Conservation (phyloP, 2,797 vertebrate genomes). For the Hapalemur alaotrensis region DNA sequence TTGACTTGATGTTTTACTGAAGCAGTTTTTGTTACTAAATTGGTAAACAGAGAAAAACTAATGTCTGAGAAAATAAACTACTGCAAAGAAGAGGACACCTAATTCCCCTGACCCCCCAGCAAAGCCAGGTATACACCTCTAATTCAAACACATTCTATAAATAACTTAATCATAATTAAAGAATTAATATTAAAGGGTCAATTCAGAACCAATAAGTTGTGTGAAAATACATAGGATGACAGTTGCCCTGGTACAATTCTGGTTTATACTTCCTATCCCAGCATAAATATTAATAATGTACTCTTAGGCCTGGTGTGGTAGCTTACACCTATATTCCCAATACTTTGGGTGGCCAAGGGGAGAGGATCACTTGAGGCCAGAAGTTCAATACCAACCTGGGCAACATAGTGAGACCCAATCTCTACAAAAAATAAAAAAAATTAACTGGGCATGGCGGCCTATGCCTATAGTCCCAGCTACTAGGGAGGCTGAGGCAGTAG, state of each 20-base stretch:
- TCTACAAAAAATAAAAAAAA: background rate
- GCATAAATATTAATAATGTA: background rate
- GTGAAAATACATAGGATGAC: background rate
- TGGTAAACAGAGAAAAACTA: background rate
- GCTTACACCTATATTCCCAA: background rate
- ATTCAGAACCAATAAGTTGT: background rate
- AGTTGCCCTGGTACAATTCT: background rate
- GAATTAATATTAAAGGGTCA: background rate
- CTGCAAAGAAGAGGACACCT: background rate
- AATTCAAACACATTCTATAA: background rate
- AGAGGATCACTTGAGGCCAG: background rate
- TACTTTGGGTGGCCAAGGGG: background rate
- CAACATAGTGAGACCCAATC: background rate
- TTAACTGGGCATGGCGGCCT: background rate
- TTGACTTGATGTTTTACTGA: background rate
- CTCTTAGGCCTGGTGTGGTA: background rate
- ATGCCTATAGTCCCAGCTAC: background rate
- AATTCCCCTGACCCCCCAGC: background rate
- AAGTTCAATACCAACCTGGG: background rate
- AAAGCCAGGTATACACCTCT: background rate
- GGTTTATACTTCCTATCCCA: background rate
- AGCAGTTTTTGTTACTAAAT: background rate
- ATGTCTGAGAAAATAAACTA: constrained; percentile 16
- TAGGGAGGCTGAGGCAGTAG: background rate
- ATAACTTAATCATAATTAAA: background rate